phyloP scores from a whole-genome alignment of 1,140 invertebrate species.

The Papilio helenus region DNA sequence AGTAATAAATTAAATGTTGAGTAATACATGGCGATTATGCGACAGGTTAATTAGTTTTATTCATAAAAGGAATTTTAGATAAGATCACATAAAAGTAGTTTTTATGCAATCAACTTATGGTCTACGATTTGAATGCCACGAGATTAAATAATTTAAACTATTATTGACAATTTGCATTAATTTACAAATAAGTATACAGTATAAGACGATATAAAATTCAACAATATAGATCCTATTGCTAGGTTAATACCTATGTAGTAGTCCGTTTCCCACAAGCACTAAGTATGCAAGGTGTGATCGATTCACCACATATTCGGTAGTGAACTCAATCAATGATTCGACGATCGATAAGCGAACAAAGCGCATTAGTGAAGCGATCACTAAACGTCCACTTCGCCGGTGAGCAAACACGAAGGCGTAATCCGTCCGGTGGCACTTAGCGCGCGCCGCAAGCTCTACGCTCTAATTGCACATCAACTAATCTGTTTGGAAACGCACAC shows the following conservation, averaged over 20 bases:
- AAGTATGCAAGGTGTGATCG: neutral
- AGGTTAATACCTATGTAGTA: neutral
- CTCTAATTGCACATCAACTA: slow-evolving; percentile 78
- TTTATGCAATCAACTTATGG: neutral
- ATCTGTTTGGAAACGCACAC: slow-evolving; percentile 75
- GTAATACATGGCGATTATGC: neutral
- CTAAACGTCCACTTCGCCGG: slow-evolving; percentile 73
- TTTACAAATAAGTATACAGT: too few relatives aligned
- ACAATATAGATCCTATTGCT: too few relatives aligned
- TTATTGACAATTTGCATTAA: neutral
- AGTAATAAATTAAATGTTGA: slow-evolving; percentile 24
- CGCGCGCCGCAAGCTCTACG: slow-evolving; percentile 68
- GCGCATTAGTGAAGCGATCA: slow-evolving; percentile 69
- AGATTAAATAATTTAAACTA: neutral
- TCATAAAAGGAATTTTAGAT: slow-evolving; percentile 4
- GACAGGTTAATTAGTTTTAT: neutral
- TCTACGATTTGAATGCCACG: neutral
- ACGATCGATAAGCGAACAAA: slow-evolving; percentile 65
- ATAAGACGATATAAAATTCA: too few relatives aligned
- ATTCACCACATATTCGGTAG: slow-evolving; percentile 39
- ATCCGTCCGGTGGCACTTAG: slow-evolving; percentile 79
- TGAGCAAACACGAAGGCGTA: slow-evolving; percentile 76
- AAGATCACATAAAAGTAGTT: neutral
- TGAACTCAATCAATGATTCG: slow-evolving; percentile 62
- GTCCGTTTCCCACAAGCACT: neutral